Percentiles rank a stretch among this genome's conserved stretches.
phyloP scores from a whole-genome alignment of 1,140 invertebrate species.

The Rhizoglyphus robini region DNA sequence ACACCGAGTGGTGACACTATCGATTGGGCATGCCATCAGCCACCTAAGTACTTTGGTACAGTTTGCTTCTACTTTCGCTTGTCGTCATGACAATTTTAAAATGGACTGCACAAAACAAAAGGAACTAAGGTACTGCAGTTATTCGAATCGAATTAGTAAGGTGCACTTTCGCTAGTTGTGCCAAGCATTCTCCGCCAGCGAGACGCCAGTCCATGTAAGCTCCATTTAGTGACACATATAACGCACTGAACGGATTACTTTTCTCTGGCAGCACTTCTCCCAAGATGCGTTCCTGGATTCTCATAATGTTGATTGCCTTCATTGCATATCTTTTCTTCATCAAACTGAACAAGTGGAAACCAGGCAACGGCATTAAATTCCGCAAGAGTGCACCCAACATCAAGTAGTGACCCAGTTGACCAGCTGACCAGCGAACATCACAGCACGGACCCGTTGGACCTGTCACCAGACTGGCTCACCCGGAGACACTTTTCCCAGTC shows the following conservation, averaged over 20 bases:
- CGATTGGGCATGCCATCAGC: neutral
- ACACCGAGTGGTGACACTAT: neutral
- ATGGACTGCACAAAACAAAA: no score
- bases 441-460: no score
- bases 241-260: no score
- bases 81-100: no score
- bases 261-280: neutral
- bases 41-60: neutral
- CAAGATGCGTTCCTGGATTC: neutral
- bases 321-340: slow-evolving; percentile 13
- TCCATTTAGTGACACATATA: no score
- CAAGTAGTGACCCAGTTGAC: no score
- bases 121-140: no score
- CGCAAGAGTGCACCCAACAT: neutral
- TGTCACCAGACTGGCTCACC: no score
- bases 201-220: no score
- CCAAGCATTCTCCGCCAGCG: neutral
- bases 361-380: neutral
- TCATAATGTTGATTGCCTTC: neutral
- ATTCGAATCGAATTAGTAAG: neutral
- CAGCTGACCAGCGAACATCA: no score
- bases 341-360: slow-evolving; percentile 5
- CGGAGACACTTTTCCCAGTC: no score
- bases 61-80: neutral
- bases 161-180: neutral